Conservation (phyloP, 35 echinoderm and acorn worm genomes). For the Ophiothrix spiculata region DNA sequence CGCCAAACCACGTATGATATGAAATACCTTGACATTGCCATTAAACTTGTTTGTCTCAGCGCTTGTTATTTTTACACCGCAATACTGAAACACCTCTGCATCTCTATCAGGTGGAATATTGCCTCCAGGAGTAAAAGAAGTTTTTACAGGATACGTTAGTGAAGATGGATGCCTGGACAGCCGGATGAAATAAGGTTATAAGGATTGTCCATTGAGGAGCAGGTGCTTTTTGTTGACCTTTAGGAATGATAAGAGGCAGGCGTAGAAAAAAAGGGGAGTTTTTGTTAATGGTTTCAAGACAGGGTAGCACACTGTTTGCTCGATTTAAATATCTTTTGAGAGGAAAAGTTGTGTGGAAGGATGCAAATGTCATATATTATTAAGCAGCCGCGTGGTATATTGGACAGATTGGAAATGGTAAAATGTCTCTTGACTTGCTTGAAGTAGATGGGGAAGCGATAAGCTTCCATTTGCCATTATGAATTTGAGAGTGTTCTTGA, state of each 20-base stretch:
- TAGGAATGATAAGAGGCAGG: not conserved
- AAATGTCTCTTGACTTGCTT: not conserved
- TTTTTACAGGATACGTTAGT: not conserved
- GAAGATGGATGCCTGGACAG: not conserved
- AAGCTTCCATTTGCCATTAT: too few relatives aligned
- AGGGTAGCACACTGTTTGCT: not conserved
- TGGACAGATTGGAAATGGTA: not conserved
- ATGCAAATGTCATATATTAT: not conserved
- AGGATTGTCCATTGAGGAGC: not conserved
- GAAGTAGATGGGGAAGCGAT: not conserved
- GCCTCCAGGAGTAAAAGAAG: not conserved
- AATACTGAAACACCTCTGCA: not conserved
- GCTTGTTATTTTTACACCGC: not conserved
- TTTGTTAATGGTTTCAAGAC: not conserved
- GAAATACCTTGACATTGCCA: not conserved
- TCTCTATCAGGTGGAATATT: not conserved
- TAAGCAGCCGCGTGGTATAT: not conserved
- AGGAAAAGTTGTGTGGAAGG: not conserved
- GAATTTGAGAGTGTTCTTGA: not conserved
- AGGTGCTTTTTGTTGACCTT: constrained; percentile 15
- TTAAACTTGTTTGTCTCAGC: not conserved
- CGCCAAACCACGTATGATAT: too few relatives aligned
- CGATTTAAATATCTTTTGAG: not conserved
- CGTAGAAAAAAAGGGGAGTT: not conserved
- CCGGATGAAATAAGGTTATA: not conserved